phyloP scores from a whole-genome alignment of 2,113 vertebrate genomes.

The Eretmochelys imbricata region DNA sequence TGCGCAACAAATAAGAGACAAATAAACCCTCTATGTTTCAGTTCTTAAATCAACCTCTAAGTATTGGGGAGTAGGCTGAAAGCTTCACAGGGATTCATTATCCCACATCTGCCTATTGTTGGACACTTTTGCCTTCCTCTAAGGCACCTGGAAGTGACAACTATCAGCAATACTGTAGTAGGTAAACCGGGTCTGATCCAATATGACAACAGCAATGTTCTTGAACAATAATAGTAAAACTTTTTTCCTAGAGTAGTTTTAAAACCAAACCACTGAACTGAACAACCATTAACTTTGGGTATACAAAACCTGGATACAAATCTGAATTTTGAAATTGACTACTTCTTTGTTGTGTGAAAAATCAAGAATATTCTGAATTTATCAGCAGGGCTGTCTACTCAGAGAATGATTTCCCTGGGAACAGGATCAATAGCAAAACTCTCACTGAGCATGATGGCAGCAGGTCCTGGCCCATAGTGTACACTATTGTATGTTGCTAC shows the following conservation, averaged over 20 bases:
- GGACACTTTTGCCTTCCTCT: rapidly evolving
- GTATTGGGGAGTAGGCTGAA: not conserved
- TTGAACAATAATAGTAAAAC: not conserved
- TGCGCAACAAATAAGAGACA: not conserved
- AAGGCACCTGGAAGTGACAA: not conserved
- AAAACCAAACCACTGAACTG: not conserved
- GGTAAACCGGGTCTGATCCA: not conserved
- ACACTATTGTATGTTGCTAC: not conserved
- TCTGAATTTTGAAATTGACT: not conserved
- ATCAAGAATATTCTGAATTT: not conserved
- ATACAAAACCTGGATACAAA: not conserved
- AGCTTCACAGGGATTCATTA: not conserved
- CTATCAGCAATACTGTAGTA: not conserved
- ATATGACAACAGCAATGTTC: not conserved
- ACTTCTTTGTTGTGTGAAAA: not conserved
- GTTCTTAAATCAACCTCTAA: not conserved
- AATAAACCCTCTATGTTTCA: not conserved
- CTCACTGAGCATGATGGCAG: not conserved
- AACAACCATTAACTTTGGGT: not conserved
- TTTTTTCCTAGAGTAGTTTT: not conserved
- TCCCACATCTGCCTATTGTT: not conserved
- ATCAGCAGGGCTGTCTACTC: not conserved
- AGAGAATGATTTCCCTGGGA: not conserved
- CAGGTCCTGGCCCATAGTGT: not conserved
- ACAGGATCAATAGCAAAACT: not conserved